Evolutionary conservation across 1,140 invertebrate species (phyloP).

Genomic region (Pseudomyrmex gracilis): DNA sequence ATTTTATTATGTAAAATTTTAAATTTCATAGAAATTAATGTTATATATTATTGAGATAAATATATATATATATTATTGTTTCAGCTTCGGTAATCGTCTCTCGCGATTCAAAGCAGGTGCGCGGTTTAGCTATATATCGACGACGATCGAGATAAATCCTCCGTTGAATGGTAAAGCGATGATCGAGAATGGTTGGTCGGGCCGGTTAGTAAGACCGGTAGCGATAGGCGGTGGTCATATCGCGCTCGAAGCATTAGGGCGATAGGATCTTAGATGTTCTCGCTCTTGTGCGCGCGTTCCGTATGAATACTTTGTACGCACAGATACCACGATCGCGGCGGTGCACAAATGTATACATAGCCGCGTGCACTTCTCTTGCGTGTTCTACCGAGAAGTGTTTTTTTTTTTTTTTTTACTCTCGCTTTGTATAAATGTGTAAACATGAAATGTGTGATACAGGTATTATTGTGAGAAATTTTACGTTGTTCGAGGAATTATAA

Average conservation of each 20-base stretch:
- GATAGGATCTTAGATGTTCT: conserved; percentile 75
- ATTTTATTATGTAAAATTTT: not conserved
- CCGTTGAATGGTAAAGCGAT: conserved; percentile 78
- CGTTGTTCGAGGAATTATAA: too few species aligned
- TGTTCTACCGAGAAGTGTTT: not conserved
- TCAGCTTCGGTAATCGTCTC: conserved; percentile 18
- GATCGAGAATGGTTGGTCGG: conserved; percentile 72
- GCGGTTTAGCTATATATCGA: conserved; percentile 39
- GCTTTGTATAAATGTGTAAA: conserved; percentile 2
- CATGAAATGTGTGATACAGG: too few species aligned
- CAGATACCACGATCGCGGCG: not conserved
- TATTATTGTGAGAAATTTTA: too few species aligned
- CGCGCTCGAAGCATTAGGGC: conserved; percentile 76
- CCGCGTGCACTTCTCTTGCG: not conserved
- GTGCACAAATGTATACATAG: conserved; percentile 18
- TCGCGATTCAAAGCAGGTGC: conserved; percentile 19
- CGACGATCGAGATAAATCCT: conserved; percentile 80
- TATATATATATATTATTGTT: conserved; percentile 37
- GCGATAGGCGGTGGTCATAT: conserved; percentile 82
- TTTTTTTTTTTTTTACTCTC: not conserved
- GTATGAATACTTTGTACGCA: conserved; percentile 41
- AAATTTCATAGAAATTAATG: not conserved
- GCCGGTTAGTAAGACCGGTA: conserved; percentile 80
- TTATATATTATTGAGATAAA: not conserved
- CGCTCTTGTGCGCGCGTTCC: conserved; percentile 48